phyloP scores from a whole-genome alignment of 2,888 invertebrate genomes.

The Sphinx pinastri region DNA sequence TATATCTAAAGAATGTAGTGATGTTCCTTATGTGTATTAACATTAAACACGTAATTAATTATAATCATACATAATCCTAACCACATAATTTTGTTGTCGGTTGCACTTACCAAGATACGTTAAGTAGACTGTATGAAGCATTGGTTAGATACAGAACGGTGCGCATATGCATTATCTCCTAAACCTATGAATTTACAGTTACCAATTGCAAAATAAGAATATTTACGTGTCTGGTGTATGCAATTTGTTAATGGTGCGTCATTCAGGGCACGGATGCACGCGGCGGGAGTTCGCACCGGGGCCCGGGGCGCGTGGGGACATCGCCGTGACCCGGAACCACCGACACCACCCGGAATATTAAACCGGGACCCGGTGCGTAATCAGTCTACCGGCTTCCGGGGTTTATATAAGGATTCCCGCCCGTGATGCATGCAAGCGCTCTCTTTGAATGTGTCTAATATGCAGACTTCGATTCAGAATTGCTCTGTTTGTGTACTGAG shows the following conservation, averaged over 20 bases:
- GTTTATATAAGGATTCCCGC: neutral
- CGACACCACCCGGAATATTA: slow-evolving; percentile 25
- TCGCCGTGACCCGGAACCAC: slow-evolving; percentile 16
- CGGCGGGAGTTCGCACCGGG: slow-evolving; percentile 36
- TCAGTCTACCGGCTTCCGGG: slow-evolving; percentile 7
- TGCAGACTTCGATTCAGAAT: neutral
- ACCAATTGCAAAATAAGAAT: neutral
- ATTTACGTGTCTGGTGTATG: slow-evolving; percentile 45
- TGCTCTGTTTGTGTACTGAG: neutral
- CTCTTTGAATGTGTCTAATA: neutral
- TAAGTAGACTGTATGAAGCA: no score
- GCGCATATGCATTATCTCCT: no score
- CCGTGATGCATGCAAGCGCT: slow-evolving; percentile 6
- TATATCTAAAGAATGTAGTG: no score
- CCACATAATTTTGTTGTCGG: no score
- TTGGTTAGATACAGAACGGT: no score
- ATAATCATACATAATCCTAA: no score
- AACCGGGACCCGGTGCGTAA: slow-evolving; percentile 19
- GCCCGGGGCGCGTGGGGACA: slow-evolving; percentile 1
- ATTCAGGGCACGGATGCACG: slow-evolving; percentile 41
- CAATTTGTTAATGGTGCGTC: slow-evolving; percentile 48
- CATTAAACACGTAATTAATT: no score
- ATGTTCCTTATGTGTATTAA: no score
- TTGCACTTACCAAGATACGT: no score
- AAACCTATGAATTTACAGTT: neutral